These are phyloP conservation scores for Monoplex corrugatus DNA, from an alignment of 2,888 invertebrate species.

Conservation along the genomic window DNA sequence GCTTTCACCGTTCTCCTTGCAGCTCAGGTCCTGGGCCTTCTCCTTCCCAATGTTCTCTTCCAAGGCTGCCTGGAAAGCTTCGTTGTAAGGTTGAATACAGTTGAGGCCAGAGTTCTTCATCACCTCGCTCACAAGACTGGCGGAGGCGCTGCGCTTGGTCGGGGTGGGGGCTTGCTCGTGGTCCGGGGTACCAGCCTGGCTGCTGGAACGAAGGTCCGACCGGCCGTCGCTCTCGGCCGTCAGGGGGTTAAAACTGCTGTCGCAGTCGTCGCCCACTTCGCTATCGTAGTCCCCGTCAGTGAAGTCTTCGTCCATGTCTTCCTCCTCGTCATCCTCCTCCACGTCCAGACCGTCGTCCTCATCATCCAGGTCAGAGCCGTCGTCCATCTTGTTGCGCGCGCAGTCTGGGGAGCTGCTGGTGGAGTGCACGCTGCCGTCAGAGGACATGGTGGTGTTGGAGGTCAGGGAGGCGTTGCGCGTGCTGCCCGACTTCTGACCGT, in stretches of 20 bases:
- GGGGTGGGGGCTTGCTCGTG: slow-evolving; percentile 38
- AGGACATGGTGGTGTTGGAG: slow-evolving; percentile 65
- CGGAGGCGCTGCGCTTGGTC: slow-evolving; percentile 37
- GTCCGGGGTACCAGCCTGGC: slow-evolving; percentile 45
- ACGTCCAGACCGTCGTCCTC: slow-evolving; percentile 89
- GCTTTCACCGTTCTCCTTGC: slow-evolving; percentile 51
- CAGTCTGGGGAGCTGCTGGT: slow-evolving; percentile 76
- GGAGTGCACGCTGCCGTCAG: slow-evolving; percentile 73
- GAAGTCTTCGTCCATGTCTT: slow-evolving; percentile 64
- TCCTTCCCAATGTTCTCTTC: slow-evolving; percentile 86
- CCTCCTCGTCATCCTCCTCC: slow-evolving; percentile 88
- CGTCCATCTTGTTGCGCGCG: slow-evolving; percentile 84
- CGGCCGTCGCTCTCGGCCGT: slow-evolving; percentile 85
- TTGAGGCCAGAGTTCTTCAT: slow-evolving; percentile 98
- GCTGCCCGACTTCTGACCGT: slow-evolving; percentile 81
- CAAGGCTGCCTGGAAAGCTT: slow-evolving; percentile 96
- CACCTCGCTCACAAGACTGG: slow-evolving; percentile 91
- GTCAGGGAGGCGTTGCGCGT: slow-evolving; percentile 59
- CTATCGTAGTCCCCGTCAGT: slow-evolving; percentile 56
- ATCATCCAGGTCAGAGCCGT: slow-evolving; percentile 89
- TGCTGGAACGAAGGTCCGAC: slow-evolving; percentile 52
- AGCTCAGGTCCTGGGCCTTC: slow-evolving; percentile 55
- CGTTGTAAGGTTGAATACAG: slow-evolving; percentile 96
- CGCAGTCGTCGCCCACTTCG: slow-evolving; percentile 86
- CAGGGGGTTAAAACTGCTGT: slow-evolving; percentile 87